A percentile compares a stretch with the other conserved stretches of the same genome.
These are phyloP conservation scores for Muscicapa adusta DNA, from an alignment of 2,113 vertebrate genomes.

Conservation along the genomic window DNA sequence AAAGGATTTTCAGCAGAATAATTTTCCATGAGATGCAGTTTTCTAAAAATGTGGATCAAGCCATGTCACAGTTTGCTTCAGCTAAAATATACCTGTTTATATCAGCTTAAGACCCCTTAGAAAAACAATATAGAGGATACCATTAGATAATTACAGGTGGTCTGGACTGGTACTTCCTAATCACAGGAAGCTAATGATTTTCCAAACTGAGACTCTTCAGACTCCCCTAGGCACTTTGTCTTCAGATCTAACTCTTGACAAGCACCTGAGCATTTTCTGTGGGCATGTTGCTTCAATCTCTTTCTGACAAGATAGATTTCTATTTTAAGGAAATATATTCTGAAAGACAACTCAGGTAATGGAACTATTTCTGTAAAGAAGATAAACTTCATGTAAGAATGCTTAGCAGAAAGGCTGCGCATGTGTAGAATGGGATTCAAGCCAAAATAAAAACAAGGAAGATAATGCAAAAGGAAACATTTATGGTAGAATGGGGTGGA, in stretches of 20 bases:
- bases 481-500: not conserved
- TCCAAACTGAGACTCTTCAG: not conserved
- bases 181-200: not conserved
- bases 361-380: not conserved
- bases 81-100: not conserved
- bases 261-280: not conserved
- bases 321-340: slow-evolving; percentile 1
- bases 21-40: not conserved
- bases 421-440: not conserved
- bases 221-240: not conserved
- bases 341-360: not conserved
- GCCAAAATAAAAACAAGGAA: not conserved
- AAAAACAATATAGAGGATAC: not conserved
- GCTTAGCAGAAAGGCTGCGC: not conserved
- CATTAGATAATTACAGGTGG: not conserved
- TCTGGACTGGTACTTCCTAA: not conserved
- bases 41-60: not conserved
- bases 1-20: not conserved
- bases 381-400: not conserved
- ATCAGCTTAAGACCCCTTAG: not conserved
- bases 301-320: not conserved
- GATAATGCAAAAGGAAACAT: not conserved
- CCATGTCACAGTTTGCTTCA: not conserved
- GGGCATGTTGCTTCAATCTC: not conserved
- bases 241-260: not conserved